These are phyloP conservation scores for Sinotaia quadrata DNA, from an alignment of 2,888 invertebrate species.

Conservation along the genomic window DNA sequence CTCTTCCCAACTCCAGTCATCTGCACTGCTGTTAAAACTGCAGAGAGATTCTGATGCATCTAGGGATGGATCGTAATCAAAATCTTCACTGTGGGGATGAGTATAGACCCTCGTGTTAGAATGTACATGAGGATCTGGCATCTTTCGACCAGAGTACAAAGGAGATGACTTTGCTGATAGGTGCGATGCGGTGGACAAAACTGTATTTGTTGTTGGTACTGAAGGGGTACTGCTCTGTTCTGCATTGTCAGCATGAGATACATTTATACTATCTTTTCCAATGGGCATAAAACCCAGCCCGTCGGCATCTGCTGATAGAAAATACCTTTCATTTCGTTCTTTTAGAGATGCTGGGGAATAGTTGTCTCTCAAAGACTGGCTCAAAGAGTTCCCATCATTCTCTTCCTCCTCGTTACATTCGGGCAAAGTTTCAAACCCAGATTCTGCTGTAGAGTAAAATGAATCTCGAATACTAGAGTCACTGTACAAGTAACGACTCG, in stretches of 20 bases:
- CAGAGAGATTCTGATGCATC: conserved; percentile 40
- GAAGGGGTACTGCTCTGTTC: not conserved
- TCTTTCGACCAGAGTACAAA: conserved; percentile 14
- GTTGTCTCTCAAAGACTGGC: conserved; percentile 59
- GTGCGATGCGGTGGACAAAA: not conserved
- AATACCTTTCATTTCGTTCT: conserved; percentile 46
- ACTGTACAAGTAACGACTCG: conserved; percentile 27
- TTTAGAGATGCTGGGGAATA: conserved; percentile 58
- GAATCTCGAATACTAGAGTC: conserved; percentile 37
- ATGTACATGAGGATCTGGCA: conserved; percentile 10
- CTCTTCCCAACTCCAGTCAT: conserved; percentile 41
- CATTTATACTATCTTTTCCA: conserved; percentile 14
- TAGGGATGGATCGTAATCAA: conserved; percentile 34
- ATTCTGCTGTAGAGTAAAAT: conserved; percentile 45
- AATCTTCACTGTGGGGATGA: conserved; percentile 21
- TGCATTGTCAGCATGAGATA: not conserved
- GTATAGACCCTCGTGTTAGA: conserved; percentile 16
- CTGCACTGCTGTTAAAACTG: conserved; percentile 41
- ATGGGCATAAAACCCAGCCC: conserved; percentile 24
- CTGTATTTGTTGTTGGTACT: not conserved
- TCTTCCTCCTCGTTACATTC: conserved; percentile 33
- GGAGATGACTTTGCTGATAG: conserved; percentile 27
- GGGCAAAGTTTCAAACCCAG: conserved; percentile 41
- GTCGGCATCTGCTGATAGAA: conserved; percentile 3
- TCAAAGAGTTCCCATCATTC: conserved; percentile 23